Evolutionary conservation across 2,113 vertebrate genomes (phyloP), one percentile per base, ranked within the genome.

Genomic region (Taxidea taxus): DNA sequence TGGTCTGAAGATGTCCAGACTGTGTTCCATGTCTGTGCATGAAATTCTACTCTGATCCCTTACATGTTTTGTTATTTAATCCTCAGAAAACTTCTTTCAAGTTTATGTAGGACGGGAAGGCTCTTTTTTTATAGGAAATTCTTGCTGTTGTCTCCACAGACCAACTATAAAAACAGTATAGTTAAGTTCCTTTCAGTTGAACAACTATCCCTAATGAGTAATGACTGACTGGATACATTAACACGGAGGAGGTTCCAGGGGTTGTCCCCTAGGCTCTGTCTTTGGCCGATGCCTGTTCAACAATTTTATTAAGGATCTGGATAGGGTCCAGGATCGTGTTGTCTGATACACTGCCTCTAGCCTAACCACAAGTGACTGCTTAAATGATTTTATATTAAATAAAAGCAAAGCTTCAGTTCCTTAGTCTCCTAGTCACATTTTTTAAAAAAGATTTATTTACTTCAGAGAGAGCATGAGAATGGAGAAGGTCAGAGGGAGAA

Each of bases 301-400:
- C 23, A 90, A 5, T 87, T 68, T 64, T 64, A 86, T 75, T 70
- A 85, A 64, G 77, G 23, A 84, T 60, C 25, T 93, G 4, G 51
- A n/a, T 47, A 88, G 54, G 31, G 31, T 34, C 27, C 66, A 91
- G 29, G 14, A 44, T 34, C 75, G 2, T 88, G 20, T 16, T 77
- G n/a, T 78, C 78, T 6, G 11, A 37, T 18, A 47, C 6, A 74
- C 66, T 10, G 27, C 54, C 62, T 87, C 51, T 58, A 78, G 23
- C 16, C 42, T 68, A 94, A 47, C 3, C 75, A 89, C 44, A 91
- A 16, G 39, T n/a, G 25, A 58, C 42, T n/a, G 81, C 12, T 54
- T 54, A 78, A 77, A 84, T 84, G 44, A 90, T 75, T 92, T 92
- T 80, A 95, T 77, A 85, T 80, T 25, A 74, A 93, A 31, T 54